Evolutionary conservation across 2,888 invertebrate genomes (phyloP), one percentile per base, ranked within the genome.

Genomic region (Elegia similella): DNA sequence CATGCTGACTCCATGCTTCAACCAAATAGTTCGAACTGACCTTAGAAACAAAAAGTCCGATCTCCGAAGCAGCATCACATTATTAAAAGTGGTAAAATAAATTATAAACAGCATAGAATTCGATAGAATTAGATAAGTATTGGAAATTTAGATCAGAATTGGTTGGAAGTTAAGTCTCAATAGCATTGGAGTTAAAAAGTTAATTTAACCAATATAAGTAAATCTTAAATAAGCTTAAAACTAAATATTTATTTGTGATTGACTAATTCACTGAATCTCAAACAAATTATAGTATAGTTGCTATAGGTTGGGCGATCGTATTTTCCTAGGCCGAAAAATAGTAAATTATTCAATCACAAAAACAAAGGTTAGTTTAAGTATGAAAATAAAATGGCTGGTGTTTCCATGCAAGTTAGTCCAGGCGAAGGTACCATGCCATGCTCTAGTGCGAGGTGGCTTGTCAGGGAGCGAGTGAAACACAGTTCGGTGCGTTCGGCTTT

Each of bases 41-140:
- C 91, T 91, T 90, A 82, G 77, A 83, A 85, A 77, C 74, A 76
- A 83, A 85, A 83, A 82, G 79, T 89, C 90, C 88, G 78, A 82
- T 79, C 84, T 90, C 90, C 90, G 82, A 88, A 89, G 91, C 91
- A 89, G 91, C 91, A 88, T 88, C 82, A 80, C 86, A 84, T 86
- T 84, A 88, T 87, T 84, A 88, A 79, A 88, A 79, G 34, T 79
- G 78, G 76, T 80, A 80, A 73, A 79, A 84, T 23, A 86, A 80
- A 80, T 78, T 67, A 75, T 83, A 80, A 76, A 76, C 72, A 69
- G 47, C 42, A 56, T 12, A 56, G 48, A 56, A 48, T 48, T 56
- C 42, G n/a, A 52, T 30, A 52, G 62, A 75, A 53, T 63, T 58
- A 73, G 61, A 66, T 60, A 58, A 59, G 66, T 15, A 64, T 62